Evolutionary conservation across 2,113 vertebrate species (phyloP).

Genomic region (Philantomba maxwellii): DNA sequence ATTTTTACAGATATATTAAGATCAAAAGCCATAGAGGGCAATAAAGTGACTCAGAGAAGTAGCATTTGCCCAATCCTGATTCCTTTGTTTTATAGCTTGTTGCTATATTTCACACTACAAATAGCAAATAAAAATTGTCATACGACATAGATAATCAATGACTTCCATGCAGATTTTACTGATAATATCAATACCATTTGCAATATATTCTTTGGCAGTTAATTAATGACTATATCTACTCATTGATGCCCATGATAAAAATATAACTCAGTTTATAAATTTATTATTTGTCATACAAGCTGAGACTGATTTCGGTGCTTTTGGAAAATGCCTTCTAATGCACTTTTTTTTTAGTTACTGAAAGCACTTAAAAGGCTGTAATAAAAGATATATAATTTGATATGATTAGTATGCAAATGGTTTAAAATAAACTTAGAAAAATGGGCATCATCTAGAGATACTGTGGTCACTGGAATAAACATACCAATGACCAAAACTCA

Average conservation of each 20-base stretch:
- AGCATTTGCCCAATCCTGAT: not conserved
- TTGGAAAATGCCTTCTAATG: not conserved
- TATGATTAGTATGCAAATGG: not conserved
- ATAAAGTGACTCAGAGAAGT: not conserved
- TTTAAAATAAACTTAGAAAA: not conserved
- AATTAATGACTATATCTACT: not conserved
- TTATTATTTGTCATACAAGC: not conserved
- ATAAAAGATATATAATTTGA: not conserved
- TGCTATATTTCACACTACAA: not conserved
- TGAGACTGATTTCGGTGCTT: not conserved
- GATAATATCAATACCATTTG: not conserved
- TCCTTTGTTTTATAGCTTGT: not conserved
- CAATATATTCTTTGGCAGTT: not conserved
- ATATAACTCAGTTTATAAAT: not conserved
- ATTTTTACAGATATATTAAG: not conserved
- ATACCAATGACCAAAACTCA: not conserved
- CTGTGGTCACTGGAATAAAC: not conserved
- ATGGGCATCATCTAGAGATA: not conserved
- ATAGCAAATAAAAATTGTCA: not conserved
- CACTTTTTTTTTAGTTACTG: not conserved
- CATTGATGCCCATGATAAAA: not conserved
- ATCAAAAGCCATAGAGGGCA: not conserved
- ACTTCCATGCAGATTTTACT: not conserved
- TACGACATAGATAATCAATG: not conserved
- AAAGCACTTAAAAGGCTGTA: not conserved